Evolutionary conservation across 2,888 invertebrate species (phyloP).

Genomic region (Amorpha juglandis): DNA sequence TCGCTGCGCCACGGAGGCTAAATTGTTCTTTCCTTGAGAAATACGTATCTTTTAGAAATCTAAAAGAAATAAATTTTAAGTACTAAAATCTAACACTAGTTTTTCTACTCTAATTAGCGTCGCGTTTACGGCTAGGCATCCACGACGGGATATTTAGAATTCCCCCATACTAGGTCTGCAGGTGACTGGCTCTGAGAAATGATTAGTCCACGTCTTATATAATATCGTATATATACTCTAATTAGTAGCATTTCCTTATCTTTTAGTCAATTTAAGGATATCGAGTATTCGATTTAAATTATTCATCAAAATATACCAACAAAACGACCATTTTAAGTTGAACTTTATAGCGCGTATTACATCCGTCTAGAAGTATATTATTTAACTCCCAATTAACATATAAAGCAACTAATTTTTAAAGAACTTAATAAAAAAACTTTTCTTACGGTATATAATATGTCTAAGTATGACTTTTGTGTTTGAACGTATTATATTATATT

Average conservation of each 20-base stretch:
- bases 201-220: slow-evolving; percentile 17
- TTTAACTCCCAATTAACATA: too few relatives aligned
- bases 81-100: slow-evolving; percentile 22
- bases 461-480: too few relatives aligned
- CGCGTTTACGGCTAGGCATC: slow-evolving; percentile 1
- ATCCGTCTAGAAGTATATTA: too few relatives aligned
- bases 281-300: not conserved
- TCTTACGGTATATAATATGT: too few relatives aligned
- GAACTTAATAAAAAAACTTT: too few relatives aligned
- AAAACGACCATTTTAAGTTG: too few relatives aligned
- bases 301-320: too few relatives aligned
- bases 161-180: slow-evolving; percentile 5
- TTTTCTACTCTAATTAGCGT: slow-evolving; percentile 14
- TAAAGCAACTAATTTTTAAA: too few relatives aligned
- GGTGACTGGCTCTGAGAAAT: slow-evolving; percentile 7
- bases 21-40: not conserved
- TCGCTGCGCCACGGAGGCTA: too few relatives aligned
- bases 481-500: too few relatives aligned
- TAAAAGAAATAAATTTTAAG: slow-evolving; percentile 19
- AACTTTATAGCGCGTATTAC: too few relatives aligned
- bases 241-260: slow-evolving; percentile 1
- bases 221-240: slow-evolving; percentile 2
- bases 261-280: not conserved
- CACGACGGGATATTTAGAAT: not conserved
- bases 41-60: slow-evolving; percentile 7